Base-by-base conservation (phyloP, 2,113 vertebrate genomes). In the Calypte anna region DNA sequence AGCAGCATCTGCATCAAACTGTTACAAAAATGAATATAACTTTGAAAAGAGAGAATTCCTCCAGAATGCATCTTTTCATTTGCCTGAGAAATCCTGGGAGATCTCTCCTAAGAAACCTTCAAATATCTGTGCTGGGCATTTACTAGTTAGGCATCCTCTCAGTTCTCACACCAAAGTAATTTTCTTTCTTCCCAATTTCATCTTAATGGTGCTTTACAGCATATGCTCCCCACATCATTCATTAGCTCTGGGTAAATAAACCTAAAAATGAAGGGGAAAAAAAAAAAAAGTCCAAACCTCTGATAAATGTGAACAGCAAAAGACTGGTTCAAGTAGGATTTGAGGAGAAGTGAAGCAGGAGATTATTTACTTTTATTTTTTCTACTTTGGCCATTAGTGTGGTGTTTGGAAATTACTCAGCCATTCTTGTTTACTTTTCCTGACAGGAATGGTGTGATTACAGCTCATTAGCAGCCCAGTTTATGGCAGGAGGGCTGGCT, bases 361-460 rank as follows among this genome's bases (percentile, higher is more conserved):
- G 73, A 55, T 38, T 40, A 40, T 40, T 40, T 40, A 40, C 40
- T 12, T 40, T 40, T 40, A 40, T 40, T 86, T 86, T 89, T 91
- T 79, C 36, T 93, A 3, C 85, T 94, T 91, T 74, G 75, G 82
- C 83, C 92, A 91, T 96, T 94, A 96, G 86, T 72, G 90, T 44
- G 91, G 62, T 96, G 95, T 88, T 94, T 77, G 80, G 94, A 83
- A 95, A 96, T 96, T 92, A 94, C 86, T 96, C 95, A 96, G 73
- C 80, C 82, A 36, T 75, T 72, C 86, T 89, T 96, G 94, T 96
- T 96, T 96, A 92, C 92, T 95, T 94, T 96, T 96, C 38, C 92
- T 96, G 96, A 92, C 94, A 94, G 94, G 96, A 95, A 92, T 96
- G 93, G 94, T 81, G 94, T 86, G 91, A 96, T 95, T 96, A 96